A percentile compares a stretch with the other conserved stretches of the same genome.
Evolutionary conservation across 2,888 invertebrate genomes (phyloP).

Genomic region (Phalera bucephala): DNA sequence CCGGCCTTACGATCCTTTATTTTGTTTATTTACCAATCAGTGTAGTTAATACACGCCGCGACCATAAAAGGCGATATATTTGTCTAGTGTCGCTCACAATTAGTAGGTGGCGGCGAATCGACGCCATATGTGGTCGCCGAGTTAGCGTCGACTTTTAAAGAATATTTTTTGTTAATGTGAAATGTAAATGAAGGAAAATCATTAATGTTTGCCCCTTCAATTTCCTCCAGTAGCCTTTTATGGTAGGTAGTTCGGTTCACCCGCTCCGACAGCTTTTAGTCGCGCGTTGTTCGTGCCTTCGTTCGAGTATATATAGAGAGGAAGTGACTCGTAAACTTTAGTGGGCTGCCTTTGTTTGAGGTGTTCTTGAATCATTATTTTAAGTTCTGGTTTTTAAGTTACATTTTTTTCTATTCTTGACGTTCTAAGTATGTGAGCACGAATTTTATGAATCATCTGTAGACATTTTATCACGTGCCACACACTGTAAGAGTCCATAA

Average conservation of each 20-base stretch:
- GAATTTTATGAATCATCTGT: no score
- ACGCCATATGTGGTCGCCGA: conserved; percentile 72
- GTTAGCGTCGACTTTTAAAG: conserved; percentile 66
- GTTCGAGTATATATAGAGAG: not conserved
- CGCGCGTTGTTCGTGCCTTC: not conserved
- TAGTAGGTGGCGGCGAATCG: conserved; percentile 73
- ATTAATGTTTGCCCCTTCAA: conserved; percentile 71
- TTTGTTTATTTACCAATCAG: conserved; percentile 79
- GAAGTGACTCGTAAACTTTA: conserved; percentile 2
- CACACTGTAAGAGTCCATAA: no score
- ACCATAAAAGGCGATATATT: conserved; percentile 80
- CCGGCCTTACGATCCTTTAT: conserved; percentile 61
- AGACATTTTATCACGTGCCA: no score
- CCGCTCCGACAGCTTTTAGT: conserved; percentile 12
- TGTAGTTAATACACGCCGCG: conserved; percentile 64
- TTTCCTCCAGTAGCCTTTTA: conserved; percentile 57
- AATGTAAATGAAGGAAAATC: conserved; percentile 73
- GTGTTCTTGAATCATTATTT: not conserved
- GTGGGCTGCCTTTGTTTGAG: not conserved
- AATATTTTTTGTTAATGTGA: conserved; percentile 69
- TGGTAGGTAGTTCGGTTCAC: conserved; percentile 39
- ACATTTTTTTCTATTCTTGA: not conserved
- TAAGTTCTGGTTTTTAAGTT: not conserved
- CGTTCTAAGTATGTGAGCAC: no score
- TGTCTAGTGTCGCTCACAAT: conserved; percentile 77